phyloP scores from a whole-genome alignment of 1,140 invertebrate genomes.

The Magallana angulata region DNA sequence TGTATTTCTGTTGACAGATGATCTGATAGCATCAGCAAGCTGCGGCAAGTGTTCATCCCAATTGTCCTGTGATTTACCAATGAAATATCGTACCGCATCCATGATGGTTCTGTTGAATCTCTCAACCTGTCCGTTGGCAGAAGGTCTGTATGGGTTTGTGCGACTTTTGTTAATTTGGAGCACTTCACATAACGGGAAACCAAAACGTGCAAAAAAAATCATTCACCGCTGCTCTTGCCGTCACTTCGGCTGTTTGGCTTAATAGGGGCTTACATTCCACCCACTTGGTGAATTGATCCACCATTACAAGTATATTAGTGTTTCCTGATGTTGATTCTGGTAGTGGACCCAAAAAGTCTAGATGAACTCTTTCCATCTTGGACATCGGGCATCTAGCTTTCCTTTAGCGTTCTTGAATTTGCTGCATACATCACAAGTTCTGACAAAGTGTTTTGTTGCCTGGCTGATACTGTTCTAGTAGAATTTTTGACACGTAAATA shows the following conservation, averaged over 20 bases:
- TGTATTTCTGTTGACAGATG: slow-evolving; percentile 22
- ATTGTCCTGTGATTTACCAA: background rate
- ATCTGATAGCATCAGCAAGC: background rate
- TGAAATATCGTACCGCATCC: slow-evolving; percentile 45
- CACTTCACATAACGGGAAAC: slow-evolving; percentile 42
- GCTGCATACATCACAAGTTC: background rate
- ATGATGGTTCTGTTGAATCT: slow-evolving; percentile 48
- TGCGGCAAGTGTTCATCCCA: slow-evolving; percentile 23
- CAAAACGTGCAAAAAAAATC: slow-evolving; percentile 44
- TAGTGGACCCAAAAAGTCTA: slow-evolving; percentile 42
- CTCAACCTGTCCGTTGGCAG: slow-evolving; percentile 51
- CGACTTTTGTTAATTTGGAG: slow-evolving; percentile 47
- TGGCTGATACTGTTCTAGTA: slow-evolving; percentile 17
- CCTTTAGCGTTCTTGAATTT: slow-evolving; percentile 24
- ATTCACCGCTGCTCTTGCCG: slow-evolving; percentile 29
- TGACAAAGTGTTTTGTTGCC: background rate
- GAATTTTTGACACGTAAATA: no score
- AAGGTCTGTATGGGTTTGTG: slow-evolving; percentile 50
- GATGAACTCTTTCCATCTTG: slow-evolving; percentile 28
- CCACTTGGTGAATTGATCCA: slow-evolving; percentile 33
- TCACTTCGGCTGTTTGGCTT: slow-evolving; percentile 33
- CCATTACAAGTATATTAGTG: slow-evolving; percentile 42
- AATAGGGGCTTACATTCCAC: no score
- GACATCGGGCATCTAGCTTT: slow-evolving; percentile 17
- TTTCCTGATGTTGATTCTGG: slow-evolving; percentile 16